Conservation (phyloP, 2,888 invertebrate species). For the Anthophora plumipes region DNA sequence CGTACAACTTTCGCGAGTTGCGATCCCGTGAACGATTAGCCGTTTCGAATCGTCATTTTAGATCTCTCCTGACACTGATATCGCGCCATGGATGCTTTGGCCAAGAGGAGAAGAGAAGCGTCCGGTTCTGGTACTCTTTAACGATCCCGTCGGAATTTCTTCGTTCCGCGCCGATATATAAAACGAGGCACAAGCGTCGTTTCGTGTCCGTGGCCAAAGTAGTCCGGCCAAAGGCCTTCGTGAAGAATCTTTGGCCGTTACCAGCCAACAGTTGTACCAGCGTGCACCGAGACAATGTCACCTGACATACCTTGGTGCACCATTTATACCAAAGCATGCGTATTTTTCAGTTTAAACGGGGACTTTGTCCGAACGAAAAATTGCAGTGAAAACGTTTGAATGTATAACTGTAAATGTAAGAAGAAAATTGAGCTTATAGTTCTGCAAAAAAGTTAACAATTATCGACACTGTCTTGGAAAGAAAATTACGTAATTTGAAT, state of each 20-base stretch:
- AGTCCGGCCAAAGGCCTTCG: slow-evolving; percentile 66
- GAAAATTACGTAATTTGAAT: no score
- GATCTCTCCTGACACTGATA: slow-evolving; percentile 14
- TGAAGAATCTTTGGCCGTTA: slow-evolving; percentile 61
- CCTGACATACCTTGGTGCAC: not conserved
- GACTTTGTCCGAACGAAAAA: not conserved
- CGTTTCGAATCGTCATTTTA: slow-evolving; percentile 12
- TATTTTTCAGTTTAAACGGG: no score
- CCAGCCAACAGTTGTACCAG: slow-evolving; percentile 53
- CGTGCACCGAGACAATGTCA: not conserved
- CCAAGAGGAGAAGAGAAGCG: no score
- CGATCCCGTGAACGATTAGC: slow-evolving; percentile 14
- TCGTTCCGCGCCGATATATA: slow-evolving; percentile 13
- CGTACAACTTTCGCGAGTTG: not conserved
- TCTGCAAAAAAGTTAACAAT: no score
- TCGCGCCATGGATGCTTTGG: not conserved
- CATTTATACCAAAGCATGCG: not conserved
- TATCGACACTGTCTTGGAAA: no score
- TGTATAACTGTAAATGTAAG: no score
- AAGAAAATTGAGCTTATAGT: no score
- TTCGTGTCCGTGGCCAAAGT: slow-evolving; percentile 61
- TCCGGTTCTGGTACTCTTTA: slow-evolving; percentile 26
- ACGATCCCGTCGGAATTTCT: slow-evolving; percentile 41
- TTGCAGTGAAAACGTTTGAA: not conserved
- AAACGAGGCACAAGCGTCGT: slow-evolving; percentile 47